These are phyloP conservation scores for Heteropelma amictum DNA, from an alignment of 2,888 invertebrate genomes.

Conservation along the genomic window DNA sequence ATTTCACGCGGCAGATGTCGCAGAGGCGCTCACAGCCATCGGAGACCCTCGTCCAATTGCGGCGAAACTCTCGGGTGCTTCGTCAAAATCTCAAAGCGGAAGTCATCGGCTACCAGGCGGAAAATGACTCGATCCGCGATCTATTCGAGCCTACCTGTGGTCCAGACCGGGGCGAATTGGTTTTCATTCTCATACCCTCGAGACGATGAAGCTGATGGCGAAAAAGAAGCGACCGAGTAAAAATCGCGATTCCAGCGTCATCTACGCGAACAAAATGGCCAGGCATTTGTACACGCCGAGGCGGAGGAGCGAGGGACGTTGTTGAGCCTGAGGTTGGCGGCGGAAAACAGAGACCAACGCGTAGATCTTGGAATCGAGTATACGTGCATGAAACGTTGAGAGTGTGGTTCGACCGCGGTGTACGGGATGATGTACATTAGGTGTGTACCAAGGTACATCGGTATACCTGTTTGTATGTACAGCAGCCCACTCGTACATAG, in stretches of 20 bases:
- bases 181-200: no score
- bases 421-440: conserved; percentile 14
- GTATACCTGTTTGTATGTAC: not conserved
- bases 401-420: conserved; percentile 1
- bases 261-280: not conserved
- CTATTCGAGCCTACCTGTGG: no score
- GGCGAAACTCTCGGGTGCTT: no score
- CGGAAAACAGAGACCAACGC: conserved; percentile 26
- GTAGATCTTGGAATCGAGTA: conserved; percentile 9
- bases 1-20: no score
- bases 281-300: not conserved
- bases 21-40: no score
- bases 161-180: no score
- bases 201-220: conserved; percentile 1
- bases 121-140: no score
- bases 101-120: no score
- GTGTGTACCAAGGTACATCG: conserved; percentile 22
- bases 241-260: conserved; percentile 55
- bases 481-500: not conserved
- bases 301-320: conserved; percentile 14
- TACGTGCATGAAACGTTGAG: not conserved
- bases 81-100: no score
- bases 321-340: not conserved
- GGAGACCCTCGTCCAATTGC: no score
- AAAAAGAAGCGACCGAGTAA: conserved; percentile 28